These are phyloP conservation scores for Agrotis ipsilon DNA, from an alignment of 2,888 invertebrate genomes.

Conservation along the genomic window DNA sequence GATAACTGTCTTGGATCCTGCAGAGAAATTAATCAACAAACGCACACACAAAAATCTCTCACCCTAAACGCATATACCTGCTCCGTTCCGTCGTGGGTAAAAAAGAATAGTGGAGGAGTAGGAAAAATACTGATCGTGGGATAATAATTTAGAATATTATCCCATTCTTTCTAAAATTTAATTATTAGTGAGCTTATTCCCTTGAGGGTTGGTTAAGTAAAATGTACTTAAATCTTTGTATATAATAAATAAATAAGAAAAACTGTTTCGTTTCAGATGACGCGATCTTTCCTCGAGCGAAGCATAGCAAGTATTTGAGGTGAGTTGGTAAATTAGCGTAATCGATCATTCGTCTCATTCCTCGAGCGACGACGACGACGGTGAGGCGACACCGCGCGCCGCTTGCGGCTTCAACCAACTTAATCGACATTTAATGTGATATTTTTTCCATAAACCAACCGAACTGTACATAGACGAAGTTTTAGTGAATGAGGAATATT, in stretches of 20 bases:
- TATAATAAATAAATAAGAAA: conserved; percentile 13
- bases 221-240: neutral
- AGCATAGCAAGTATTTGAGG: conserved; percentile 82
- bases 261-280: conserved; percentile 78
- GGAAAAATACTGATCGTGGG: too few species aligned
- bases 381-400: conserved; percentile 12
- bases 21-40: too few species aligned
- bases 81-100: too few species aligned
- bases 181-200: neutral
- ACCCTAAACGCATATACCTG: too few species aligned
- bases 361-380: conserved; percentile 18
- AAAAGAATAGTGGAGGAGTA: too few species aligned
- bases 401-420: conserved; percentile 56
- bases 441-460: conserved; percentile 58
- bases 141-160: too few species aligned
- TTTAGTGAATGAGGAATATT: conserved; percentile 26
- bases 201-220: neutral
- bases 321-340: conserved; percentile 73
- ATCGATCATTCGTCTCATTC: conserved; percentile 61
- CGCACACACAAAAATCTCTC: too few species aligned
- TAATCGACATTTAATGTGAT: conserved; percentile 77
- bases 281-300: conserved; percentile 64
- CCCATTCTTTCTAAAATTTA: neutral
- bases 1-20: too few species aligned
- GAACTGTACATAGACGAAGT: conserved; percentile 17